Evolutionary conservation across 92 coral and sea anemone genomes (phyloP).

Genomic region (Phenganax subtilis): DNA sequence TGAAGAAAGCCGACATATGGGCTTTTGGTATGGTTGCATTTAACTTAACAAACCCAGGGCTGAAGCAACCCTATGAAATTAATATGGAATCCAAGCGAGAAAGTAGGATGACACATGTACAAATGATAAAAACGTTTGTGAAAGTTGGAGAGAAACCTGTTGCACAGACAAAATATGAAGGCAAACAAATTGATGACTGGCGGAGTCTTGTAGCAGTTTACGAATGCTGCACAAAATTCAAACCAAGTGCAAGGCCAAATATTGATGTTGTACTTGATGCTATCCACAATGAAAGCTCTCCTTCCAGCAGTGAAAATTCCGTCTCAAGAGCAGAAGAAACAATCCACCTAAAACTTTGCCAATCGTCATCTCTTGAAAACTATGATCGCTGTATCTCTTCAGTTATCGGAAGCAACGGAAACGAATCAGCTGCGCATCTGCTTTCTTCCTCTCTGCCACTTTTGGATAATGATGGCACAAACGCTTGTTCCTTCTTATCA

Average conservation of each 20-base stretch:
- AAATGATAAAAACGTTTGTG: background rate
- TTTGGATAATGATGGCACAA: slow-evolving; percentile 16
- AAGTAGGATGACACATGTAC: background rate
- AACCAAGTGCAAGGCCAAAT: slow-evolving; percentile 10
- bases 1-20: slow-evolving; percentile 40
- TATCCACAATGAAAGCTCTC: background rate
- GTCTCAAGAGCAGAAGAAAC: background rate
- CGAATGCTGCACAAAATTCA: slow-evolving; percentile 15
- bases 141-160: slow-evolving; percentile 12
- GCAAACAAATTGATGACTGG: slow-evolving; percentile 42
- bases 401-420: background rate
- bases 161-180: slow-evolving; percentile 21
- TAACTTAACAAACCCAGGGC: slow-evolving; percentile 1
- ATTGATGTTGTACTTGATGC: background rate
- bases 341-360: background rate
- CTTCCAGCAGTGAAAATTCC: background rate
- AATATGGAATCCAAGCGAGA: background rate
- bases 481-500: slow-evolving; percentile 15
- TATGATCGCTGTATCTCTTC: slow-evolving; percentile 5
- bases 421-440: background rate
- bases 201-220: background rate
- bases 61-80: slow-evolving; percentile 1
- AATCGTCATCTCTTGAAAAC: slow-evolving; percentile 15
- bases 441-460: background rate
- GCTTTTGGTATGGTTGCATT: slow-evolving; percentile 39